phyloP scores from a whole-genome alignment of 2,888 invertebrate species.

The Metopia argyrocephala region DNA sequence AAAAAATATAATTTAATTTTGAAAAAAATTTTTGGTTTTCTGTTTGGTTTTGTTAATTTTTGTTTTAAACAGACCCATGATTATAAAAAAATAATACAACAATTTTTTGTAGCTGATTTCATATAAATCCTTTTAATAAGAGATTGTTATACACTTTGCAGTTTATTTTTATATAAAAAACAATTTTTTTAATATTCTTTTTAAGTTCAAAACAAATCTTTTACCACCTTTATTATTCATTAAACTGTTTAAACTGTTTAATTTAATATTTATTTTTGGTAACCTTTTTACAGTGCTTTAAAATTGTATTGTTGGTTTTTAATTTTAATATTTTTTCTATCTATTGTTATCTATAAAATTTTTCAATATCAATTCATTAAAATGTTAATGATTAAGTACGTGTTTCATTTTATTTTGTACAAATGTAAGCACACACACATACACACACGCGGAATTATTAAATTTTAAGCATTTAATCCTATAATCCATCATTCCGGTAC shows the following conservation, averaged over 20 bases:
- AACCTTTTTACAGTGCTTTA: neutral
- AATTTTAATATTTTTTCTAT: neutral
- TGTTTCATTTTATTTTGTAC: constrained; percentile 8
- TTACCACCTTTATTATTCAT: neutral
- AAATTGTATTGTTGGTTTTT: neutral
- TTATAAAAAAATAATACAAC: no score
- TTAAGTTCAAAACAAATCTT: no score
- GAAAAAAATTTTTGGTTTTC: no score
- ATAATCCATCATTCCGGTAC: constrained; percentile 60
- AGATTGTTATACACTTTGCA: no score
- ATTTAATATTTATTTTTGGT: neutral
- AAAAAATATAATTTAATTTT: no score
- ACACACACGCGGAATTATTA: neutral
- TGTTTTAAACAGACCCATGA: no score
- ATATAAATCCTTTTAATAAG: no score
- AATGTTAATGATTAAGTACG: neutral
- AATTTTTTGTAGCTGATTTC: no score
- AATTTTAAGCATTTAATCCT: constrained; percentile 57
- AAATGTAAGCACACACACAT: neutral
- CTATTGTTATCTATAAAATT: neutral
- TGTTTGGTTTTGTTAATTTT: no score
- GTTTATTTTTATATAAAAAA: no score
- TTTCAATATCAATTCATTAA: constrained; percentile 42
- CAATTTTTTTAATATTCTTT: no score
- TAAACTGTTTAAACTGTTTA: neutral